These are phyloP conservation scores for Empis stercorea DNA, from an alignment of 2,888 invertebrate genomes.

Conservation along the genomic window DNA sequence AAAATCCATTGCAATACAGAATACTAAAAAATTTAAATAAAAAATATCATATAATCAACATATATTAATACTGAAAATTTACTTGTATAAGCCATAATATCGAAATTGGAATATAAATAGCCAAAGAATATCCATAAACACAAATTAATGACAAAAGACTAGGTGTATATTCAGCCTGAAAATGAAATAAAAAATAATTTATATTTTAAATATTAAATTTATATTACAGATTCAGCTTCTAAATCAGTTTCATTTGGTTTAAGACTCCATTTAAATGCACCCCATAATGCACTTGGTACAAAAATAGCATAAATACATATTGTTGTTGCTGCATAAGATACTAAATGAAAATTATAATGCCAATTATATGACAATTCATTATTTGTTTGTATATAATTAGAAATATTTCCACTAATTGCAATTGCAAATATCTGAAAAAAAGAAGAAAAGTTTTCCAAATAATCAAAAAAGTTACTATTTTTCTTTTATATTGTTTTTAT, in stretches of 20 bases:
- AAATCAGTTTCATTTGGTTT: slow-evolving; percentile 41
- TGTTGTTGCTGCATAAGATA: slow-evolving; percentile 81
- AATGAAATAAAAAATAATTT: slow-evolving; percentile 8
- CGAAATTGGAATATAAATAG: slow-evolving; percentile 88
- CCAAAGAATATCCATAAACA: slow-evolving; percentile 88
- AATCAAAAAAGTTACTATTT: too few species aligned
- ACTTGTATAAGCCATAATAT: slow-evolving; percentile 83
- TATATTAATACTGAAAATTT: slow-evolving; percentile 1
- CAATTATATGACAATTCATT: slow-evolving; percentile 59
- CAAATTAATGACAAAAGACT: slow-evolving; percentile 79
- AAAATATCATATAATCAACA: background rate
- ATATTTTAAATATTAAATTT: background rate
- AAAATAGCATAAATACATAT: slow-evolving; percentile 82
- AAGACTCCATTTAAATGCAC: slow-evolving; percentile 68
- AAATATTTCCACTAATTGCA: slow-evolving; percentile 87
- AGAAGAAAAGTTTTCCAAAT: background rate
- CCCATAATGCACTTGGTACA: slow-evolving; percentile 75
- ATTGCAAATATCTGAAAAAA: slow-evolving; percentile 76
- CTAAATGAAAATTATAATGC: slow-evolving; percentile 87
- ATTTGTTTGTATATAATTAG: slow-evolving; percentile 73
- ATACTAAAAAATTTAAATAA: slow-evolving; percentile 25
- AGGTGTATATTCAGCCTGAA: slow-evolving; percentile 43
- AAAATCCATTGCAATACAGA: slow-evolving; percentile 79
- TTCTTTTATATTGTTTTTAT: background rate
- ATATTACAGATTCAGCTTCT: slow-evolving; percentile 48